Percentiles rank a stretch among this genome's conserved stretches.
Conservation (phyloP, 2,797 vertebrate species). For the Dendrocincla tyrannina region DNA sequence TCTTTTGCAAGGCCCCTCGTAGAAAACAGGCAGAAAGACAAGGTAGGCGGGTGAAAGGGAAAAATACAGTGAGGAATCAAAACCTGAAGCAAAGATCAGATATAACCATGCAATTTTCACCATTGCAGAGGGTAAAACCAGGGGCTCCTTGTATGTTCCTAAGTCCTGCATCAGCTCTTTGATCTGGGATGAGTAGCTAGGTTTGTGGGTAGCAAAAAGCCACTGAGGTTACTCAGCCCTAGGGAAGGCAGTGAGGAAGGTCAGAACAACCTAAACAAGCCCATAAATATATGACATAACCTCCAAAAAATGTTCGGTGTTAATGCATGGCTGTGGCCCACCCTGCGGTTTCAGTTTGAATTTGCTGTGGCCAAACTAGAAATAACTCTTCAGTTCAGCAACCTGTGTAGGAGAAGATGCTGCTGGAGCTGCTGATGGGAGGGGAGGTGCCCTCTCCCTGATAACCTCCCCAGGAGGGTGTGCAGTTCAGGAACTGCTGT, state of each 20-base stretch:
- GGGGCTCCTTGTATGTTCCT: background rate
- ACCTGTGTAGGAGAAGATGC: background rate
- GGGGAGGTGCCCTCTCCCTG: background rate
- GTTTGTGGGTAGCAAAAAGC: background rate
- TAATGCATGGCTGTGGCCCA: background rate
- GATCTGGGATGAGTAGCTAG: background rate
- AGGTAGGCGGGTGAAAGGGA: background rate
- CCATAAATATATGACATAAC: fast-evolving
- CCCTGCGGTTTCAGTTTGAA: background rate
- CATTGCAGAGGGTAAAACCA: background rate
- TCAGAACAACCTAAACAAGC: background rate
- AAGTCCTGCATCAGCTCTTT: background rate
- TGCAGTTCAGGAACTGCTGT: background rate
- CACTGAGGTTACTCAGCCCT: background rate
- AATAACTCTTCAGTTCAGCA: background rate
- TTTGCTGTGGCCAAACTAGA: background rate
- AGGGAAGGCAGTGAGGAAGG: background rate
- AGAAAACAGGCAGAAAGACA: slow-evolving; percentile 15
- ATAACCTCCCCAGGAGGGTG: background rate
- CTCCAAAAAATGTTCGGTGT: background rate
- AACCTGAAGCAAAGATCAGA: background rate
- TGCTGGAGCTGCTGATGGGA: background rate
- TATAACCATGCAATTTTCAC: background rate
- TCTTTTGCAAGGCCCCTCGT: background rate
- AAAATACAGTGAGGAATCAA: background rate